Evolutionary conservation across 2,113 vertebrate genomes (phyloP), one percentile per base, ranked within the genome.

Genomic region (Pterocles burchelli): DNA sequence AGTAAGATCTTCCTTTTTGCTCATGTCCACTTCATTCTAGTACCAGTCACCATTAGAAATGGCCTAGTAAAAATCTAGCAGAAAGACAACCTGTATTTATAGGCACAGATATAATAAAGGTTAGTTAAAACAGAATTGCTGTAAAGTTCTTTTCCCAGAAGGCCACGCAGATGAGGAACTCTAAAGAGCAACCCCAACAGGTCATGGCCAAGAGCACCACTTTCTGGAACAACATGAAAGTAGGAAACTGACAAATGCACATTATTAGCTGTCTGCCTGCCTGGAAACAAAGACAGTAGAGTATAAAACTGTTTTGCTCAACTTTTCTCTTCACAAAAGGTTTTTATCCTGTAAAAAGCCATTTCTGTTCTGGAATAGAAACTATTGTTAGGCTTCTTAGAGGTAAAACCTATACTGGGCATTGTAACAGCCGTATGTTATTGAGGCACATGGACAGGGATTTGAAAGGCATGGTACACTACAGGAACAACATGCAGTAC

Each of bases 71-170:
- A 87, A 57, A 34, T 19, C 54, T 46, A 74, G 63, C 36, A 88
- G 96, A 83, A 96, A 71, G 48, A 66, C 43, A 54, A 52, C 71
- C 91, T 10, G 4, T 97, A 98, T 98, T 98, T 98, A 98, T 98
- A 98, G 96, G 54, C 52, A 43, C 11, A 86, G 62, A 26, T 80
- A 91, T 86, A 97, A 97, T 85, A 95, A 94, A 95, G 63, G 79
- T 79, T 34, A 79, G 55, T 67, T 95, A 88, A 95, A 93, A 88
- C 31, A 91, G 92, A 94, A 93, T 92, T 97, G 93, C 96, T 95
- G 86, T 58, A 31, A 94, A 90, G 67, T 66, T 96, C 94, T 97
- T 97, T 98, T 96, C 81, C 97, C 96, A 97, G 96, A 95, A 94
- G 41, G 78, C 88, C 74, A 88, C 1, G 1, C 59, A 94, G 90